Conservation (phyloP, 2,797 vertebrate species). For the Eulemur coronatus region DNA sequence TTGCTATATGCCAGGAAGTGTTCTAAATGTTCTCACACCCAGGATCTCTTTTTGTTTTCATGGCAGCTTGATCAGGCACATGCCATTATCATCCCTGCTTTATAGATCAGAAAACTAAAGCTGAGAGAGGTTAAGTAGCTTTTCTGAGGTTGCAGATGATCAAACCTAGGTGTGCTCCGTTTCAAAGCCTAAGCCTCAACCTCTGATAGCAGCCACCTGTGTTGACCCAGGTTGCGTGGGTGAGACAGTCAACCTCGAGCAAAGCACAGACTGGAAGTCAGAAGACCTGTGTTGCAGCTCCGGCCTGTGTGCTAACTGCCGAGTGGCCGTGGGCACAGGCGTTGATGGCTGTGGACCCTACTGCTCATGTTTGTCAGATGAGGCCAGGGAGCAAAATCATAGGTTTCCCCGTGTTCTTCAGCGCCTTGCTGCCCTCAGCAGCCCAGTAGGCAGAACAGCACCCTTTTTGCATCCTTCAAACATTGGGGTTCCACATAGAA, state of each 20-base stretch:
- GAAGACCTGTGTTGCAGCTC: background rate
- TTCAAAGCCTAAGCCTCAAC: background rate
- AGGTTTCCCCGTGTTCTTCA: background rate
- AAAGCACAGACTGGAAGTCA: background rate
- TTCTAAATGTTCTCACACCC: background rate
- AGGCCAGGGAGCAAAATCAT: background rate
- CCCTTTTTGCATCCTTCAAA: background rate
- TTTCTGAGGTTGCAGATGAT: background rate
- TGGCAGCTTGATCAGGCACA: background rate
- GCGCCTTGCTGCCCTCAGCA: background rate
- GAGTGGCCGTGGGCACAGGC: background rate
- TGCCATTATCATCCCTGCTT: background rate
- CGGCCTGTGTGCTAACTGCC: background rate
- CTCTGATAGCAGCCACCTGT: background rate
- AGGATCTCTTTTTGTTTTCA: background rate
- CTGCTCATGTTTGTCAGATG: background rate
- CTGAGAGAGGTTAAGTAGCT: background rate
- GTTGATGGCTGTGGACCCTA: background rate
- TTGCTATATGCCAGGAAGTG: background rate
- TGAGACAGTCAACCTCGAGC: background rate
- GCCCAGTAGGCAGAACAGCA: background rate
- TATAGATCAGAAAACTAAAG: background rate
- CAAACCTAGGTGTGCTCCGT: background rate
- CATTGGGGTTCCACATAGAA: background rate
- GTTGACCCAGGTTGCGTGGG: rapidly evolving